A percentile compares a stretch with the other conserved stretches of the same genome.
Conservation (phyloP, 1,140 invertebrate genomes). For the Luehdorfia chinensis region DNA sequence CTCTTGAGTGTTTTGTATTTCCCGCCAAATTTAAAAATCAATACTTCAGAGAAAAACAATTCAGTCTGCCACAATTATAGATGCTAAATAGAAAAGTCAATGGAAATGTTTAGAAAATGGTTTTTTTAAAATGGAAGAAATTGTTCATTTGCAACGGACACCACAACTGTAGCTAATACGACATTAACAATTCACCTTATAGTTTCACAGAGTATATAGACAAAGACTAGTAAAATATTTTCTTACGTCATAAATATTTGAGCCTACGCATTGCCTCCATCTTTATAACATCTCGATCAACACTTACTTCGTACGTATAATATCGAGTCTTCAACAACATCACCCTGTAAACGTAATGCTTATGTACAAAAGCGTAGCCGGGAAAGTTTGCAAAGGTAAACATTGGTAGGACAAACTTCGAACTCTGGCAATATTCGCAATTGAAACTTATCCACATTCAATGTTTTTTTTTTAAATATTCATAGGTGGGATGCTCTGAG, state of each 20-base stretch:
- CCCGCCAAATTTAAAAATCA: too few species aligned
- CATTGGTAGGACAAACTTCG: too few species aligned
- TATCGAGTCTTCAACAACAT: background rate
- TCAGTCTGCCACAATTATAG: background rate
- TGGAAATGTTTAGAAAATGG: too few species aligned
- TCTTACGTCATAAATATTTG: conserved; percentile 7
- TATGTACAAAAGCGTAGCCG: background rate
- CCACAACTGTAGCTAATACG: background rate
- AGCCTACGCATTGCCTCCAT: conserved; percentile 2
- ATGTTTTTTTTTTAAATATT: too few species aligned
- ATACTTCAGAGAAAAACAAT: background rate
- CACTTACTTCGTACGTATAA: background rate
- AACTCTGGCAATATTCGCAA: too few species aligned
- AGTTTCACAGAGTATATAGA: conserved; percentile 10
- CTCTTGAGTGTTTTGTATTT: too few species aligned
- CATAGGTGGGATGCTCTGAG: too few species aligned
- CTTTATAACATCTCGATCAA: too few species aligned
- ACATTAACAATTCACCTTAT: too few species aligned
- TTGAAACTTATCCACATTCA: too few species aligned
- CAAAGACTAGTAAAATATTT: conserved; percentile 13
- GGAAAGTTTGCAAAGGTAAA: too few species aligned
- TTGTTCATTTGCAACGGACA: background rate
- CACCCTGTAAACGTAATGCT: background rate
- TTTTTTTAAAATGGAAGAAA: background rate
- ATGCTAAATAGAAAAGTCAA: too few species aligned